These are phyloP conservation scores for Gymnothorax javanicus DNA, from an alignment of 2,797 vertebrate species.

Conservation along the genomic window DNA sequence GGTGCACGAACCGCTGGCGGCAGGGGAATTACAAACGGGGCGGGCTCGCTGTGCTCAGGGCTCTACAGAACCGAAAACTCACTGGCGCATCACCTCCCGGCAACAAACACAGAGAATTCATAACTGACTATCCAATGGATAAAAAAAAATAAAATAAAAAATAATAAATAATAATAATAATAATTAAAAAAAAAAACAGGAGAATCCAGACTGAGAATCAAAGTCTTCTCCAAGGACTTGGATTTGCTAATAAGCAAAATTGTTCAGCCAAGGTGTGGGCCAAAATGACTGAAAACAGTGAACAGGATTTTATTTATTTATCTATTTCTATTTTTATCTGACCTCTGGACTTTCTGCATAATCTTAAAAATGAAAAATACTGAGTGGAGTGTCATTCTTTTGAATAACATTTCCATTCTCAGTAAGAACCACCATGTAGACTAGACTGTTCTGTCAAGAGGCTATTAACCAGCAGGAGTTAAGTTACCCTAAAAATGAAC, in stretches of 20 bases:
- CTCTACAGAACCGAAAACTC: constrained; percentile 59
- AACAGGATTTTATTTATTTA: too few species aligned
- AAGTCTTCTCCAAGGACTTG: too few species aligned
- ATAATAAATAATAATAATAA: constrained; percentile 38
- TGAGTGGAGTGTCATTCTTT: background rate
- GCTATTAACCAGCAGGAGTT: background rate
- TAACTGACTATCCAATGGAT: constrained; percentile 64
- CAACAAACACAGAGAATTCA: constrained; percentile 56
- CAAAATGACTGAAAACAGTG: too few species aligned
- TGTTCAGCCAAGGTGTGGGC: too few species aligned
- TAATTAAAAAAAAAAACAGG: too few species aligned
- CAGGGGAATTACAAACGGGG: constrained; percentile 37
- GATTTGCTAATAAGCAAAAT: too few species aligned
- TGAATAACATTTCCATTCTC: background rate
- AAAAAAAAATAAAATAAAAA: constrained; percentile 42
- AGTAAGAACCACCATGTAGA: background rate
- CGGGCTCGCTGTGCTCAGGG: constrained; percentile 47
- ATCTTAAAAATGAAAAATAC: background rate
- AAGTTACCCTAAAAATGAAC: background rate
- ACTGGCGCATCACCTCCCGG: constrained; percentile 20
- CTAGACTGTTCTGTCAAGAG: background rate
- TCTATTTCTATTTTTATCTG: too few species aligned
- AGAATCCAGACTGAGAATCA: too few species aligned
- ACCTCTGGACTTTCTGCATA: too few species aligned
- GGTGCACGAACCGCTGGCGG: constrained; percentile 46